Evolutionary conservation across 2,888 invertebrate species (phyloP).

Genomic region (Charanyca ferruginea): DNA sequence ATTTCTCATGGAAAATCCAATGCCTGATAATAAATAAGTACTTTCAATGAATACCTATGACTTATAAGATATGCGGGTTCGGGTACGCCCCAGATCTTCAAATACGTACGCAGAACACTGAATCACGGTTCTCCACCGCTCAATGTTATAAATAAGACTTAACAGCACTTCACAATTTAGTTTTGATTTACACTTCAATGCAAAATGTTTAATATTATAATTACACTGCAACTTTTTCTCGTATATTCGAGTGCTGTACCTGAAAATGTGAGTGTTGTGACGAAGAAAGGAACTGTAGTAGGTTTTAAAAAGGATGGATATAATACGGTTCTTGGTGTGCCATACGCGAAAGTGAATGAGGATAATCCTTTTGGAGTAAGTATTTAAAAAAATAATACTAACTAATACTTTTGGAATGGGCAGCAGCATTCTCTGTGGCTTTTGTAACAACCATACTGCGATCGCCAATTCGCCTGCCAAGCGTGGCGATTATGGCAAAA

Average conservation of each 20-base stretch:
- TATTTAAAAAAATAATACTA: no score
- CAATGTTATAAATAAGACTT: slow-evolving; percentile 30
- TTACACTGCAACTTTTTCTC: slow-evolving; percentile 6
- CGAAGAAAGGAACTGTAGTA: slow-evolving; percentile 68
- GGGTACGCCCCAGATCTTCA: slow-evolving; percentile 18
- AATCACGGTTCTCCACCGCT: neutral
- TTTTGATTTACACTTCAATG: slow-evolving; percentile 7
- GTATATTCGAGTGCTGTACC: neutral
- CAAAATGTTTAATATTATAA: slow-evolving; percentile 35
- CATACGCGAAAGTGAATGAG: slow-evolving; percentile 77
- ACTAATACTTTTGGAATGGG: no score
- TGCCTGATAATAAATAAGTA: no score
- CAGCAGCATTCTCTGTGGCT: no score
- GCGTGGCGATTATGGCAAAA: no score
- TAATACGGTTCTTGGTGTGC: slow-evolving; percentile 79
- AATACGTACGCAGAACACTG: neutral
- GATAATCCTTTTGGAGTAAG: slow-evolving; percentile 81
- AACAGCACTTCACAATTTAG: neutral
- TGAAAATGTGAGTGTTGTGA: slow-evolving; percentile 60
- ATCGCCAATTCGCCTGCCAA: no score
- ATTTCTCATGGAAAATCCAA: no score
- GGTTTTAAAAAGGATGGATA: slow-evolving; percentile 74
- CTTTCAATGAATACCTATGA: neutral
- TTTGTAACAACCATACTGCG: no score
- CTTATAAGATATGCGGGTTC: neutral